Evolutionary conservation across 2,797 vertebrate genomes (phyloP).

Genomic region (Halcyon leucocephala): DNA sequence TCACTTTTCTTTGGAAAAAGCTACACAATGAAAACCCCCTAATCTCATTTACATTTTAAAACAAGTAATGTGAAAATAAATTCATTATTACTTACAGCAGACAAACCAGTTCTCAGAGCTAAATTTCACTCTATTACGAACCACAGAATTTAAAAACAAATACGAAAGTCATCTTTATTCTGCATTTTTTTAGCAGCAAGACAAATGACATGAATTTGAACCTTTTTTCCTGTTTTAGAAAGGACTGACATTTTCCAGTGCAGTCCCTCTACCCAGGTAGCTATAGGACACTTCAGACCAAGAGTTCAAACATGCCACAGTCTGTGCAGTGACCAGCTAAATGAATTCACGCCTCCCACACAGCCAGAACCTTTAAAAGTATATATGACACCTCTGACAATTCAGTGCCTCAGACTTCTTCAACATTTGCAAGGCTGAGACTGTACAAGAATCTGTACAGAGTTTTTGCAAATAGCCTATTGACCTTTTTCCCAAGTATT

Average conservation of each 20-base stretch:
- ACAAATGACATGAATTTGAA: background rate
- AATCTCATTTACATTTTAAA: background rate
- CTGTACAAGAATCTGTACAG: background rate
- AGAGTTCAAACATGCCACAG: background rate
- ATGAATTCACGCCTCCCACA: background rate
- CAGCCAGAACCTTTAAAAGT: background rate
- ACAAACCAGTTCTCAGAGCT: background rate
- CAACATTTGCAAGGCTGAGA: background rate
- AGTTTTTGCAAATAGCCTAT: background rate
- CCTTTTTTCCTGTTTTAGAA: background rate
- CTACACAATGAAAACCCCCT: background rate
- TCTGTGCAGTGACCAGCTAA: background rate
- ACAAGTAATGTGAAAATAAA: background rate
- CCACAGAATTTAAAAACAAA: background rate
- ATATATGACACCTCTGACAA: background rate
- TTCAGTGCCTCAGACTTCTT: background rate
- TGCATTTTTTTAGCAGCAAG: background rate
- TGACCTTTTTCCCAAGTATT: background rate
- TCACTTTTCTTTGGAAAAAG: background rate
- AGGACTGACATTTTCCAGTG: background rate
- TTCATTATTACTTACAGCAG: background rate
- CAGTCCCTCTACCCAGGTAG: background rate
- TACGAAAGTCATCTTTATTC: background rate
- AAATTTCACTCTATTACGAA: background rate
- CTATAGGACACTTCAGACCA: background rate